Evolutionary conservation across 2,113 vertebrate genomes (phyloP), one percentile per base, ranked within the genome.

Genomic region (Microcebus ravelobensis): DNA sequence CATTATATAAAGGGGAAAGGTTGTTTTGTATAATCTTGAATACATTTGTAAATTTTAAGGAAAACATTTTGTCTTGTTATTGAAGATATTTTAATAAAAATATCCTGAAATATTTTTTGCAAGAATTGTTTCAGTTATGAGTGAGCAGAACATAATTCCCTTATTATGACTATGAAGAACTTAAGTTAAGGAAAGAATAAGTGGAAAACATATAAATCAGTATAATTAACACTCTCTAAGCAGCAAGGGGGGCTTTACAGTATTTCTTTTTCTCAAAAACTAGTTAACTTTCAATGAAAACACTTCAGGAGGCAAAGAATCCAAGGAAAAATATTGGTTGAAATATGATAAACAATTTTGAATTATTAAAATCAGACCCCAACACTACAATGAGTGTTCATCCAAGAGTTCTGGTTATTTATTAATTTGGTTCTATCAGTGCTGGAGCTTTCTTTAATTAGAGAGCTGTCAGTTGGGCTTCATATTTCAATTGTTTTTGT

Each of bases 221-320:
- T 31, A 55, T 90, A 74, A 74, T 87, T 85, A 96, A 90, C 50
- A 77, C 23, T 79, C 91, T 80, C 15, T 52, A 65, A 86, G 68
- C 3, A 77, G 65, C 76, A 91, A 79, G 8, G 29, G 50, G 25
- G 36, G 14, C 31, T 87, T 90, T 52, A 70, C 12, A 67, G 27
- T 25, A 39, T 59, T 97, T 90, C 13, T 88, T 94, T 84, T 83
- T 23, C 74, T 92, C 71, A 70, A 85, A 92, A 76, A 42, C 83
- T 80, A 90, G 80, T 73, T 94, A 79, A n/a, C 48, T 96, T 97
- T 91, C 63, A 57, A 83, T 76, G n/a, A 91, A 79, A 90, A 96
- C 10, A 77, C 42, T 86, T 90, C 84, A 90, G 25, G 48, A 92
- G 55, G 45, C 57, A 95, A 95, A 90, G 31, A 73, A 87, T 87